These are phyloP conservation scores for Adoxophyes honmai DNA, from an alignment of 1,140 invertebrate genomes.

Conservation along the genomic window DNA sequence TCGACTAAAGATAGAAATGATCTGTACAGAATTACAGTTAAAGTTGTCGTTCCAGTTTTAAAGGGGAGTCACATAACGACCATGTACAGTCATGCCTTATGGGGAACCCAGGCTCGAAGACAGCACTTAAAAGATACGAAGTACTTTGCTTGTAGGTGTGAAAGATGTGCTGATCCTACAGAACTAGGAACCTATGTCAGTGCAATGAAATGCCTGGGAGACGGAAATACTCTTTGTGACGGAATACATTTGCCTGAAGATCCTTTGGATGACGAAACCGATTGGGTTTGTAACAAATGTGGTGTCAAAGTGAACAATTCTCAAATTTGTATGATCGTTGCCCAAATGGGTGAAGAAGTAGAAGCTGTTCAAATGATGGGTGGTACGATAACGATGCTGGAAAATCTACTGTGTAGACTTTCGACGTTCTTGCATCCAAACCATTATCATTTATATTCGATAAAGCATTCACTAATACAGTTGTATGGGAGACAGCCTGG, in stretches of 20 bases:
- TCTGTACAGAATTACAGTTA: conserved; percentile 80
- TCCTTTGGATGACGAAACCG: conserved; percentile 82
- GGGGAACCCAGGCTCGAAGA: conserved; percentile 87
- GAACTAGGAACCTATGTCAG: conserved; percentile 88
- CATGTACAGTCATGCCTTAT: conserved; percentile 90
- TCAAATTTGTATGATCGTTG: conserved; percentile 78
- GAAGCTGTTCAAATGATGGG: conserved; percentile 80
- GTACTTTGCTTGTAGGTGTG: conserved; percentile 87
- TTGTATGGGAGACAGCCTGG: conserved; percentile 83
- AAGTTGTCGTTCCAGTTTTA: conserved; percentile 80
- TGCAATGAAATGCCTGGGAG: conserved; percentile 83
- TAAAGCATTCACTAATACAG: conserved; percentile 89
- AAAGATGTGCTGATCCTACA: conserved; percentile 86
- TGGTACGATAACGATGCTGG: conserved; percentile 78
- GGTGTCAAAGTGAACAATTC: conserved; percentile 76
- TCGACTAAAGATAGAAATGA: conserved; percentile 67
- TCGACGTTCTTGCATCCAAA: conserved; percentile 85
- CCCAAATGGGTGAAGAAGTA: conserved; percentile 86
- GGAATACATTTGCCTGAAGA: conserved; percentile 83
- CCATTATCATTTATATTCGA: conserved; percentile 88
- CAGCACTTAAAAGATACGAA: conserved; percentile 89
- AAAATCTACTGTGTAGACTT: conserved; percentile 80
- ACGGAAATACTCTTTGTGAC: conserved; percentile 75
- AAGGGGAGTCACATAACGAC: conserved; percentile 86
- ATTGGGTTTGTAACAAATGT: conserved; percentile 87